Base-by-base conservation (phyloP, 2,113 vertebrate species). In the Origma solitaria region DNA sequence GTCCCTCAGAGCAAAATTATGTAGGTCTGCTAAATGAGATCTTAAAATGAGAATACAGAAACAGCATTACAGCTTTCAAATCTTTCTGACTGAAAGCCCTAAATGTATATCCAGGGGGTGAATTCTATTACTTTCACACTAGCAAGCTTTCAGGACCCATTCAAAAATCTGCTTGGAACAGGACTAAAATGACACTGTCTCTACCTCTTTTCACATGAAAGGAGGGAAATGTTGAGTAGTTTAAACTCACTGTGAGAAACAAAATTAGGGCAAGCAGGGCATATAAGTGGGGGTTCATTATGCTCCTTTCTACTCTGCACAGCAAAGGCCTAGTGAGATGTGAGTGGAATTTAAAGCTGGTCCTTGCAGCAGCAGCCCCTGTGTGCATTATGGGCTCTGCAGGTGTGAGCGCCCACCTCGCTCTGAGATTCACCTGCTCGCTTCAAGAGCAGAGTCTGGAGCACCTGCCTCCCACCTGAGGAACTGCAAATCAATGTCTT, bases 41-140 rank as follows among this genome's bases (percentile, higher is more conserved):
- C 86, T 81, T 86, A 88, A 79, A 88, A 80, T 86, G 86, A 86
- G 80, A 94, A 51, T 77, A 77, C 42, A 81, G 83, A 65, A 95
- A 83, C 62, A 88, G 76, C 45, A 61, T 77, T 72, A 91, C n/a
- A 91, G 54, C 81, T 78, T 94, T 88, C 86, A 94, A 42, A 45
- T 61, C 37, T 77, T 79, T 88, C 38, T 92, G 80, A 92, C 62
- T 49, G 77, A 92, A 92, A 88, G 86, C 64, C 38, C 62, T 42
- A 73, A 88, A 53, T 77, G 20, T 69, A 66, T 92, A 66, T 78
- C 84, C 58, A 84, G 72, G 44, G 72, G 81, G 42, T 7, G 2
- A 77, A 62, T 57, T 61, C 47, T 77, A 81, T 65, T 86, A 66
- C 65, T 88, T 85, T 92, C 44, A 73, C n/a, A 61, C 21, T 27